These are phyloP conservation scores for Halotydeus destructor DNA, from an alignment of 1,140 invertebrate genomes.

Conservation along the genomic window DNA sequence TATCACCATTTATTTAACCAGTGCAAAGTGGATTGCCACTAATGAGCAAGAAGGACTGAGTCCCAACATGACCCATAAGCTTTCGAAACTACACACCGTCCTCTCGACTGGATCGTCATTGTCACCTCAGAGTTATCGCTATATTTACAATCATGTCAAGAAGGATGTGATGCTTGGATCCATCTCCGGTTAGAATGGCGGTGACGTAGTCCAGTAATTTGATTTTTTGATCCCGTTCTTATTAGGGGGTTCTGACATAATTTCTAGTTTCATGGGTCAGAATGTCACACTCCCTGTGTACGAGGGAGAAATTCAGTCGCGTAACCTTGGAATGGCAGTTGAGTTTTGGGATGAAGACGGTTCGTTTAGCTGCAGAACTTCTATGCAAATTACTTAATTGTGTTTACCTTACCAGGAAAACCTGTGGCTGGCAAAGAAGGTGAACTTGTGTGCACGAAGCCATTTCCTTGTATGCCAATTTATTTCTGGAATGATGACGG, in stretches of 20 bases:
- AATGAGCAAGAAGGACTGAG: conserved; percentile 27
- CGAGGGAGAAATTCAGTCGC: conserved; percentile 34
- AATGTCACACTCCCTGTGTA: conserved; percentile 32
- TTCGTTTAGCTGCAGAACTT: conserved; percentile 15
- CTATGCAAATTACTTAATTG: neutral
- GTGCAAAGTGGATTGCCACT: conserved; percentile 35
- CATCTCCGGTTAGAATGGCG: no score
- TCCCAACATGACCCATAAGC: conserved; percentile 28
- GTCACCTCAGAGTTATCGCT: conserved; percentile 32
- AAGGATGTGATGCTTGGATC: conserved; percentile 33
- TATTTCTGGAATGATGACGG: conserved; percentile 36
- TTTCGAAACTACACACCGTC: conserved; percentile 28
- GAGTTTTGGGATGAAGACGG: conserved; percentile 28
- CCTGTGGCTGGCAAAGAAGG: conserved; percentile 29
- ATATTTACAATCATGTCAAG: conserved; percentile 35
- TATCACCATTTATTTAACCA: conserved; percentile 34
- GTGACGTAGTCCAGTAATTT: no score
- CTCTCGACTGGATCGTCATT: conserved; percentile 37
- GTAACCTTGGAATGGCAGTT: conserved; percentile 32
- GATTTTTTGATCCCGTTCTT: no score
- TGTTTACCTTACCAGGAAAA: conserved; percentile 22
- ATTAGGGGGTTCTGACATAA: conserved; percentile 38
- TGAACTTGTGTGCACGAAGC: conserved; percentile 34
- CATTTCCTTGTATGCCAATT: conserved; percentile 38
- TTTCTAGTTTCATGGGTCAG: conserved; percentile 36